phyloP scores from a whole-genome alignment of 2,113 vertebrate species.

The Vulpes lagopus region DNA sequence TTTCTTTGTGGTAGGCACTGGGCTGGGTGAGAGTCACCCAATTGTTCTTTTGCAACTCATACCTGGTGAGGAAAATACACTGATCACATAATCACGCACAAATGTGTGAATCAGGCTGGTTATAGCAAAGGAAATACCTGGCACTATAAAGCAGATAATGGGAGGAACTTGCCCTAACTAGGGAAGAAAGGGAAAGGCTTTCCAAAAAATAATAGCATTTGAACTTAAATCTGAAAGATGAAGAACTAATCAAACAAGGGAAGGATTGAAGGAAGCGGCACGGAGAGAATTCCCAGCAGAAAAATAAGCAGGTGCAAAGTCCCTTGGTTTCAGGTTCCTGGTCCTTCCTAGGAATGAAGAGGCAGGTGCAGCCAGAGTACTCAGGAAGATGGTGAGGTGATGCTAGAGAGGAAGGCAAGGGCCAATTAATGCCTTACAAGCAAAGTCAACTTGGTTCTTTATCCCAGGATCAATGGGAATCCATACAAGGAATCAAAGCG shows the following conservation, averaged over 20 bases:
- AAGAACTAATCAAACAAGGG: neutral
- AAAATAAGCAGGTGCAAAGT: neutral
- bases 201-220: neutral
- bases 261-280: no score
- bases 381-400: neutral
- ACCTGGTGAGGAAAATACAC: neutral
- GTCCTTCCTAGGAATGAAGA: neutral
- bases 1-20: neutral
- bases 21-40: neutral
- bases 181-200: neutral
- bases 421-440: rapidly evolving
- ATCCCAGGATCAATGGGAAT: neutral
- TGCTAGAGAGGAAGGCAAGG: neutral
- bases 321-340: neutral
- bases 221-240: neutral
- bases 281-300: neutral
- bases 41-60: neutral
- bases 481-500: neutral
- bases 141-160: neutral
- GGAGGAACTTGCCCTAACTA: neutral
- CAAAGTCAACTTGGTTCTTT: neutral
- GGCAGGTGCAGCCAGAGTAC: neutral
- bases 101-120: neutral
- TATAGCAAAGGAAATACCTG: neutral
- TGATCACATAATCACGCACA: neutral